A percentile compares a stretch with the other conserved stretches of the same genome.
Evolutionary conservation across 2,113 vertebrate species (phyloP).

Genomic region (Sphyrna mokarran): DNA sequence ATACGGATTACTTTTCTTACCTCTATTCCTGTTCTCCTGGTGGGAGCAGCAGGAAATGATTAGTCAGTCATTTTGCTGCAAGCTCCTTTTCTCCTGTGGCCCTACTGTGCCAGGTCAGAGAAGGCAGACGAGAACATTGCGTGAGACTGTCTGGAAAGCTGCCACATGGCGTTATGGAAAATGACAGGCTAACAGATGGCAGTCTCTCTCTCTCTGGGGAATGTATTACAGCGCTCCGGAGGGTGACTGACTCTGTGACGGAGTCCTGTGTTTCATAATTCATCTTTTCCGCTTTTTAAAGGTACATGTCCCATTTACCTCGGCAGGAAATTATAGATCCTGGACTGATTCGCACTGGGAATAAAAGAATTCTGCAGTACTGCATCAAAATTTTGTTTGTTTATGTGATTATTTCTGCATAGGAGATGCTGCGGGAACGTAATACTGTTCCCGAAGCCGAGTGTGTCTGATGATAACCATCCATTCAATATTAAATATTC

Average conservation of each 20-base stretch:
- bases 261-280: constrained; percentile 33
- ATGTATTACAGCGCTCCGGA: constrained; percentile 25
- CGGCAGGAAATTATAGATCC: constrained; percentile 16
- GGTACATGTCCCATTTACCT: background rate
- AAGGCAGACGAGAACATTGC: constrained; percentile 36
- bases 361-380: background rate
- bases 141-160: constrained; percentile 37
- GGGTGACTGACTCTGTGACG: constrained; percentile 13
- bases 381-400: background rate
- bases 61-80: constrained; percentile 35
- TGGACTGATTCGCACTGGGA: background rate
- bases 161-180: constrained; percentile 37
- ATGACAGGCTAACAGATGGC: constrained; percentile 38
- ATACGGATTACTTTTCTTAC: background rate
- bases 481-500: background rate
- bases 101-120: constrained; percentile 37
- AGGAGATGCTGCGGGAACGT: constrained; percentile 1
- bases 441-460: background rate
- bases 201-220: constrained; percentile 35
- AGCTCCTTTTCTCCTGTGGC: constrained; percentile 36
- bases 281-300: constrained; percentile 20
- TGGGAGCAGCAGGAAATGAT: constrained; percentile 37
- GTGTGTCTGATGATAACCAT: background rate
- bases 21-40: constrained; percentile 30
- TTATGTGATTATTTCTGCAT: constrained; percentile 24